These are phyloP conservation scores for Drosophila parthenogenetica DNA, from an alignment of 2,888 invertebrate species.

Conservation along the genomic window DNA sequence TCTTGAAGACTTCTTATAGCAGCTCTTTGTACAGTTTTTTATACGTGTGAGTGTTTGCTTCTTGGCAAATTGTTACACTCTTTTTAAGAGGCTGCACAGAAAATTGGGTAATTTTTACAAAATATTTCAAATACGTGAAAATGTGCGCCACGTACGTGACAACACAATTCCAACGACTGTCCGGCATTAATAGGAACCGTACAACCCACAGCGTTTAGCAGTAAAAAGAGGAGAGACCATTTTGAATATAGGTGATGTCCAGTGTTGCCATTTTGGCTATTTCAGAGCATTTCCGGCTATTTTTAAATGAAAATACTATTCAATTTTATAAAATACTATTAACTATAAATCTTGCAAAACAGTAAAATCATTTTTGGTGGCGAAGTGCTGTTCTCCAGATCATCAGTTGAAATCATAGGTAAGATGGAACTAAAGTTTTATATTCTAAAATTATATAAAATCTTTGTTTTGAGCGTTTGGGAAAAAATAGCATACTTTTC, in stretches of 20 bases:
- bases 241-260: background rate
- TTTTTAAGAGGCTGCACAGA: slow-evolving; percentile 43
- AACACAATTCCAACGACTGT: slow-evolving; percentile 47
- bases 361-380: too few relatives aligned
- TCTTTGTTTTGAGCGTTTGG: too few relatives aligned
- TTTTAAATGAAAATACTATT: too few relatives aligned
- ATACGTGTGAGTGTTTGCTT: background rate
- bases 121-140: slow-evolving; percentile 79
- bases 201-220: slow-evolving; percentile 63
- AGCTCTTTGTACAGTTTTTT: slow-evolving; percentile 8
- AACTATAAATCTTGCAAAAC: too few relatives aligned
- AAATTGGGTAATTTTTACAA: slow-evolving; percentile 80
- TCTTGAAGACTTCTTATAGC: background rate
- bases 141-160: slow-evolving; percentile 74
- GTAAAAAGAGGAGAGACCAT: slow-evolving; percentile 53
- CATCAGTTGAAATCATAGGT: too few relatives aligned
- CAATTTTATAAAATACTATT: too few relatives aligned
- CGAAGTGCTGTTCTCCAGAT: too few relatives aligned
- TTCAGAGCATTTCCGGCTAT: too few relatives aligned
- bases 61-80: slow-evolving; percentile 15
- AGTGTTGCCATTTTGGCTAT: too few relatives aligned
- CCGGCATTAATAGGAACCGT: slow-evolving; percentile 46
- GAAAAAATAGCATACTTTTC: too few relatives aligned
- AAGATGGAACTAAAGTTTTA: too few relatives aligned
- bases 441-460: too few relatives aligned